Evolutionary conservation across 1,140 invertebrate species (phyloP), one percentile per base, ranked within the genome.

Genomic region (Nephila pilipes): DNA sequence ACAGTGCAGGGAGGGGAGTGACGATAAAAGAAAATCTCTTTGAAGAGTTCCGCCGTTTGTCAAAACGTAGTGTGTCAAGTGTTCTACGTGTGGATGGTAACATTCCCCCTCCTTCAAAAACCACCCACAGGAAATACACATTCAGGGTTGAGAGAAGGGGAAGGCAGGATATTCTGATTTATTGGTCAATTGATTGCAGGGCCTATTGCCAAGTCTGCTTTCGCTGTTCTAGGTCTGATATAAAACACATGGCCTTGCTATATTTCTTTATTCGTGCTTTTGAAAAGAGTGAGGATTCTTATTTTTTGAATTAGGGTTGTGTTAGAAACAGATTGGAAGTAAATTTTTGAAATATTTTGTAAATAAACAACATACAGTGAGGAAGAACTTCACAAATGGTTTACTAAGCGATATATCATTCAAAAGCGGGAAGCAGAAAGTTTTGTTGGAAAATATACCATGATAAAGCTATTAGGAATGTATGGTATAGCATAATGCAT

Each of bases 101-200:
- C 29, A 60, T 20, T 87, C 36, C n/a, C 36, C 25, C 83, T 25
- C 16, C 80, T 54, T 22, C 20, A 14, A n/a, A 32, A 32, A 32
- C 83, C 55, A 18, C 55, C 55, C 20, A n/a, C 22, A n/a, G 29
- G 25, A 57, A 3, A 85, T 29, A 85, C 58, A 58, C 16, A 46
- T 5, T 4, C 16, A 60, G 16, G 2, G 29, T 5, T 57, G 10
- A 32, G 22, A 4, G 69, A 46, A 10, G 69, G 29, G 46, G 88
- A 8, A n/a, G 32, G 80, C 55, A 14, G 58, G 57, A 32, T 46
- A 83, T 58, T n/a, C 79, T 91, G 89, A 91, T 91, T 83, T 81
- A 91, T 91, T 91, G 89, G 89, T 65, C 89, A 79, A 91, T 91
- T 91, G 89, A 91, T 91, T 91, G 89, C 83, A 91, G 75, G 14